phyloP scores from a whole-genome alignment of 2,888 invertebrate genomes.

The Stenotaenia linearis region DNA sequence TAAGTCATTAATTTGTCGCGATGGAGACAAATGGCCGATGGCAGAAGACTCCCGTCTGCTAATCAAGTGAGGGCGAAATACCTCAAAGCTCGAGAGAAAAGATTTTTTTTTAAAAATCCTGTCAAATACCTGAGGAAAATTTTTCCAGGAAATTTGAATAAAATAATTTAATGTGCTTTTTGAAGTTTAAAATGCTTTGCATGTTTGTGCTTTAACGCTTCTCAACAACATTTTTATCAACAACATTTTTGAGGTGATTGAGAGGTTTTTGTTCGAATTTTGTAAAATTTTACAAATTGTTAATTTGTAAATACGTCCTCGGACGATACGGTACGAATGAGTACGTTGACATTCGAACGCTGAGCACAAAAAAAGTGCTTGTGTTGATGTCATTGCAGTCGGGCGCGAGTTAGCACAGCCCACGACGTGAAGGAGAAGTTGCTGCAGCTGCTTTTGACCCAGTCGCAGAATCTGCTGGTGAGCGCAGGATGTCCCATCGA shows the following conservation, averaged over 20 bases:
- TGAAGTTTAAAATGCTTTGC: background rate
- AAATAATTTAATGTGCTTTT: background rate
- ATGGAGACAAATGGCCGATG: conserved; percentile 26
- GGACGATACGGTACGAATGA: background rate
- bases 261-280: background rate
- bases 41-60: background rate
- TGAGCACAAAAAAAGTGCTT: conserved; percentile 19
- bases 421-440: conserved; percentile 87
- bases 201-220: background rate
- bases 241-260: background rate
- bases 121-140: background rate
- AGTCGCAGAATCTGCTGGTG: conserved; percentile 77
- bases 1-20: conserved; percentile 26
- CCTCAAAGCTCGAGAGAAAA: background rate
- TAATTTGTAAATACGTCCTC: background rate
- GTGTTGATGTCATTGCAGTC: conserved; percentile 35
- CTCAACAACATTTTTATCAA: background rate
- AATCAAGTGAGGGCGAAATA: background rate
- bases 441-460: conserved; percentile 75
- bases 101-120: background rate
- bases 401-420: conserved; percentile 44
- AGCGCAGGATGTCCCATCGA: conserved; percentile 90
- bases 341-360: background rate
- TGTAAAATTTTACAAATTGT: background rate
- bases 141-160: background rate